phyloP scores from a whole-genome alignment of 1,140 invertebrate genomes.

The Paralvinella palmiformis region DNA sequence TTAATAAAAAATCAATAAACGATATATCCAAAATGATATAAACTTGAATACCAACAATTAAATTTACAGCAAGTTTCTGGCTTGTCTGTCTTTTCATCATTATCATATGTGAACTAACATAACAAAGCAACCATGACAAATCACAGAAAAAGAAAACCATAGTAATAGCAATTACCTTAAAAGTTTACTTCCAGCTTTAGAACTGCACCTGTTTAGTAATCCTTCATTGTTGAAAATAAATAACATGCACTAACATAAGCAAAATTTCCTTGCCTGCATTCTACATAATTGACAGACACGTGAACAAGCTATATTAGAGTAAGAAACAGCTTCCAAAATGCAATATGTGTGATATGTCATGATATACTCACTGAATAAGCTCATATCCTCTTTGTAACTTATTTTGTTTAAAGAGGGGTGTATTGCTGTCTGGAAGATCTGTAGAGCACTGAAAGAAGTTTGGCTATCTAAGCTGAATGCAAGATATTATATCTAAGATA shows the following conservation, averaged over 20 bases:
- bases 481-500: no score
- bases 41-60: no score
- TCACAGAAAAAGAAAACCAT: constrained; percentile 3
- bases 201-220: constrained; percentile 66
- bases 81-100: no score
- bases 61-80: no score
- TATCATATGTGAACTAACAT: no score
- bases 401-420: constrained; percentile 72
- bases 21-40: no score
- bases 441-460: constrained; percentile 55
- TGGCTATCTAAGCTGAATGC: neutral
- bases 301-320: no score
- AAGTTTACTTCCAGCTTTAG: constrained; percentile 55
- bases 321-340: neutral
- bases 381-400: constrained; percentile 61
- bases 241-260: no score
- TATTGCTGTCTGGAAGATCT: constrained; percentile 66
- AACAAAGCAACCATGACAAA: neutral
- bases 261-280: no score
- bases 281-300: no score
- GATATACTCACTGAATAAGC: constrained; percentile 56
- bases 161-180: constrained; percentile 35
- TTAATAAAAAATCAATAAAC: no score
- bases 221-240: no score
- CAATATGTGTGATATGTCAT: neutral